phyloP scores from a whole-genome alignment of 2,113 vertebrate genomes.

The Synchiropus splendidus region DNA sequence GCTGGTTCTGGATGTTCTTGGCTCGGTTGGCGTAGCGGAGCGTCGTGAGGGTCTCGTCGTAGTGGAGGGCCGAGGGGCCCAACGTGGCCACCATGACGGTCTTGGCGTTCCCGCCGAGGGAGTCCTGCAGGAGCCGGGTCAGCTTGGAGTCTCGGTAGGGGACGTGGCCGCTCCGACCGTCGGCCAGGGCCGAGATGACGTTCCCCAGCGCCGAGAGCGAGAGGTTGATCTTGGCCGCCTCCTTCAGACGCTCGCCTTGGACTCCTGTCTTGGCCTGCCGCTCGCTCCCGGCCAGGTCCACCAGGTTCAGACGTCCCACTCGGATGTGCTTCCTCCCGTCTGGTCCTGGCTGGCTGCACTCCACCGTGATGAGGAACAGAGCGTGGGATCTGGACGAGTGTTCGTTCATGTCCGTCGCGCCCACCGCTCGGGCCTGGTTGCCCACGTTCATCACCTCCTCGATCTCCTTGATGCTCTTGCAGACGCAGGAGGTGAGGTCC shows the following conservation, averaged over 20 bases:
- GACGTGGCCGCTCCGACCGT: constrained; percentile 85
- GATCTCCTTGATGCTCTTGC: constrained; percentile 95
- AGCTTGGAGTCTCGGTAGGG: constrained; percentile 97
- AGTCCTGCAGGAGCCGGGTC: constrained; percentile 91
- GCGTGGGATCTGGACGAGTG: constrained; percentile 92
- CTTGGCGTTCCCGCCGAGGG: constrained; percentile 90
- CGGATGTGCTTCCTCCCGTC: constrained; percentile 91
- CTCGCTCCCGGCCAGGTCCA: constrained; percentile 93
- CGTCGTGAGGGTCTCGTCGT: constrained; percentile 90
- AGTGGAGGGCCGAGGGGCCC: constrained; percentile 84
- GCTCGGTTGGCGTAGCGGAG: constrained; percentile 91
- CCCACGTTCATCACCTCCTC: constrained; percentile 95
- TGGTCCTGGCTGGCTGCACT: constrained; percentile 85
- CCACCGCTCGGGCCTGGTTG: constrained; percentile 83
- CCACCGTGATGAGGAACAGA: constrained; percentile 90
- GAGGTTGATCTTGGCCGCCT: constrained; percentile 96
- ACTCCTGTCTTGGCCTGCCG: constrained; percentile 82
- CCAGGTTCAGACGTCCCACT: constrained; percentile 92
- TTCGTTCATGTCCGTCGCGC: constrained; percentile 93
- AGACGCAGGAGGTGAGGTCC: constrained; percentile 93
- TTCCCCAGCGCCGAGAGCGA: constrained; percentile 93
- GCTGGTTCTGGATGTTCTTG: constrained; percentile 98
- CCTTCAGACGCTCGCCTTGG: constrained; percentile 84
- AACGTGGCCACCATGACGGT: constrained; percentile 97
- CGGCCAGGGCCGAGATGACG: constrained; percentile 88